A percentile compares a stretch with the other conserved stretches of the same genome.
Evolutionary conservation across 2,797 vertebrate species (phyloP).

Genomic region (Paratrypauchen microcephalus): DNA sequence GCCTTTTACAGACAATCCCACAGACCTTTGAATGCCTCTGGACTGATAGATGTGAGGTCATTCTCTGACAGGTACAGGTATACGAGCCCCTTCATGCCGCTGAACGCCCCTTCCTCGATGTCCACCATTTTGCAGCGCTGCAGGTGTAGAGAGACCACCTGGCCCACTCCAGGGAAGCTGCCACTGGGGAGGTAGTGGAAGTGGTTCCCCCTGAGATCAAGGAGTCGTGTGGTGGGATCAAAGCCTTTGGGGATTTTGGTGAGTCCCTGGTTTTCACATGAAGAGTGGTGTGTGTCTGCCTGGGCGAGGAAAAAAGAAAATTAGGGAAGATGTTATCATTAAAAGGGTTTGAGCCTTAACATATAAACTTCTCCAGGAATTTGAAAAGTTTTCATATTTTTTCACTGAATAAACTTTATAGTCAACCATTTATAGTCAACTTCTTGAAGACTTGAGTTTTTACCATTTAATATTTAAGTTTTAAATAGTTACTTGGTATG

Average conservation of each 20-base stretch:
- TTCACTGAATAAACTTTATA: no score
- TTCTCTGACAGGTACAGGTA: constrained; percentile 94
- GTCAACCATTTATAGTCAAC: no score
- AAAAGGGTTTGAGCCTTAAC: no score
- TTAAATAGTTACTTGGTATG: no score
- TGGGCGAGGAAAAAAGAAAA: constrained; percentile 22
- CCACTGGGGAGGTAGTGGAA: constrained; percentile 78
- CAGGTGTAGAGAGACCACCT: constrained; percentile 88
- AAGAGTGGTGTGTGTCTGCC: constrained; percentile 77
- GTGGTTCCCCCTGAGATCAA: constrained; percentile 84
- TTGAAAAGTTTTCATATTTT: no score
- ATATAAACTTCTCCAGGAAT: no score
- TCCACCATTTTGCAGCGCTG: constrained; percentile 83
- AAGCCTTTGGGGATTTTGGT: constrained; percentile 87
- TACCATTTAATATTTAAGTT: no score
- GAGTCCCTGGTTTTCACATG: constrained; percentile 82
- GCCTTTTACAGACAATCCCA: neutral
- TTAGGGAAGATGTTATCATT: no score
- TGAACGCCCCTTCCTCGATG: constrained; percentile 81
- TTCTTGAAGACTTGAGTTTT: no score
- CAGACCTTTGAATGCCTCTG: constrained; percentile 79
- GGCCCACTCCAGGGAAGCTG: constrained; percentile 80
- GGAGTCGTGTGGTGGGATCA: constrained; percentile 78
- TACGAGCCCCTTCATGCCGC: constrained; percentile 83
- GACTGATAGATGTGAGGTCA: constrained; percentile 76